phyloP scores from a whole-genome alignment of 2,797 vertebrate genomes.

The Gobionotothen gibberifrons region DNA sequence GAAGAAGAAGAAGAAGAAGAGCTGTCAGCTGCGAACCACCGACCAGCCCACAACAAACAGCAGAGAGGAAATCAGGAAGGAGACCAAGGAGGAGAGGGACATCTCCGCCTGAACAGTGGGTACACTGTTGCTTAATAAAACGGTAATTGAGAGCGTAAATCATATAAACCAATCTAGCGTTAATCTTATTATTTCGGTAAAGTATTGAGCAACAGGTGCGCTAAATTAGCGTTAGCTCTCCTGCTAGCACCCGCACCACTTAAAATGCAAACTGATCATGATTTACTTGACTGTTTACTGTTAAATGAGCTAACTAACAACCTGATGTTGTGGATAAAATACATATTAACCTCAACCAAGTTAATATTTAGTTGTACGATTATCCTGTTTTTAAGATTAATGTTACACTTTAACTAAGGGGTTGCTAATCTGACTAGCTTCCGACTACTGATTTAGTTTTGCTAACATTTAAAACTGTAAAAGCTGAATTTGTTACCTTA shows the following conservation, averaged over 20 bases:
- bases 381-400: neutral
- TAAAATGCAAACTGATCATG: neutral
- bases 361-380: neutral
- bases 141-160: neutral
- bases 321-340: neutral
- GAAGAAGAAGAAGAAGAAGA: conserved; percentile 12
- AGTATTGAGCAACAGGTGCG: conserved; percentile 63
- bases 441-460: neutral
- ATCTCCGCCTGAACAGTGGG: conserved; percentile 38
- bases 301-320: neutral
- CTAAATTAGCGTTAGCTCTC: conserved; percentile 54
- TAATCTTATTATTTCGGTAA: neutral
- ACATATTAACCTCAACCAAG: too few species aligned
- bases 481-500: neutral
- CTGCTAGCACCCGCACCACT: conserved; percentile 16
- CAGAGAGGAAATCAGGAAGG: conserved; percentile 25
- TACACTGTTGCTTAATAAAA: rapidly evolving
- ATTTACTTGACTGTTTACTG: neutral
- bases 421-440: conserved; percentile 10
- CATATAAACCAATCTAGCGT: rapidly evolving
- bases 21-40: neutral
- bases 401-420: neutral
- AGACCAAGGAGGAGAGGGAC: neutral
- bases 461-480: neutral
- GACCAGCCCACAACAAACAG: conserved; percentile 33